These are phyloP conservation scores for Aphidius ervi DNA, from an alignment of 1,140 invertebrate species.

Conservation along the genomic window DNA sequence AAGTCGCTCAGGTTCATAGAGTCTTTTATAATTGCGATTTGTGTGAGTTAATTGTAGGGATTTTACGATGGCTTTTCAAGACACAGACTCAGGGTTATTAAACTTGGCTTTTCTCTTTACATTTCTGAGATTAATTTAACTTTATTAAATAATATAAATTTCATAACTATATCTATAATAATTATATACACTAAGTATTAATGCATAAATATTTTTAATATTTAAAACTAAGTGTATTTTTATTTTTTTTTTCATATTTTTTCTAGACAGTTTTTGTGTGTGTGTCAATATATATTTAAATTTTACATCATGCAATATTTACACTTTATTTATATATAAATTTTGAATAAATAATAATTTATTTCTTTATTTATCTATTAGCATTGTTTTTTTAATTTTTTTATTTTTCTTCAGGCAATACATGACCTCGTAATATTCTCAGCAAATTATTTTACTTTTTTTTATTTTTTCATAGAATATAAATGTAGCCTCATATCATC, in stretches of 20 bases:
- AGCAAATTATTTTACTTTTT: too few relatives aligned
- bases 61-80: slow-evolving; percentile 13
- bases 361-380: too few relatives aligned
- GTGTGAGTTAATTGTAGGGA: slow-evolving; percentile 24
- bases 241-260: not conserved
- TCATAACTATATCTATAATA: not conserved
- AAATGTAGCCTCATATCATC: too few relatives aligned
- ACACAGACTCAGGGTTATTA: slow-evolving; percentile 5
- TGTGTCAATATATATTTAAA: not conserved
- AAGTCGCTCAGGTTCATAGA: slow-evolving; percentile 10
- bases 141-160: slow-evolving; percentile 15
- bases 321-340: too few relatives aligned
- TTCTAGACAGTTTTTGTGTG: not conserved
- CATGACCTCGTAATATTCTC: too few relatives aligned
- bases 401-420: too few relatives aligned
- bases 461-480: too few relatives aligned
- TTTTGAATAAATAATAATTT: too few relatives aligned
- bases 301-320: too few relatives aligned
- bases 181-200: too few relatives aligned
- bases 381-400: too few relatives aligned
- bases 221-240: not conserved
- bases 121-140: slow-evolving; percentile 17
- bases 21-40: slow-evolving; percentile 24
- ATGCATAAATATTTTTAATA: not conserved
- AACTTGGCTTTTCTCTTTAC: slow-evolving; percentile 11